phyloP scores from a whole-genome alignment of 2,113 vertebrate genomes.

The Archocentrus centrarchus region DNA sequence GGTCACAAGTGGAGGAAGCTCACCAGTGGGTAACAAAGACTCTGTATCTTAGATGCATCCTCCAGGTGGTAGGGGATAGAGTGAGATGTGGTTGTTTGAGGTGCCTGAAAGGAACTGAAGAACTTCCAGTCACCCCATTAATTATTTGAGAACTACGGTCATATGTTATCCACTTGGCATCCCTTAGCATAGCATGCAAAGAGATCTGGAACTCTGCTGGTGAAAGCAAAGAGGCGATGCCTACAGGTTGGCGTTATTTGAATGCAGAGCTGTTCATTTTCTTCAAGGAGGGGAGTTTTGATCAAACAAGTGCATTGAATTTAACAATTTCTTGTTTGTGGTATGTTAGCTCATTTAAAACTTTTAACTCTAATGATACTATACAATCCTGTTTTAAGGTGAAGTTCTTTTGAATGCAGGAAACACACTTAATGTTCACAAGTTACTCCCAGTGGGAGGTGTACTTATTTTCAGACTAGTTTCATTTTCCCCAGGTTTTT shows the following conservation, averaged over 20 bases:
- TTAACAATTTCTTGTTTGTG: conserved; percentile 34
- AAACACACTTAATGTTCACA: conserved; percentile 27
- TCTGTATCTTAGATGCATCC: conserved; percentile 52
- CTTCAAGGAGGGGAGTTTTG: conserved; percentile 24
- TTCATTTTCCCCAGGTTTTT: conserved; percentile 26
- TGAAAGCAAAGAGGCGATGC: conserved; percentile 11
- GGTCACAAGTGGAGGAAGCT: conserved; percentile 76
- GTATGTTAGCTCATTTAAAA: conserved; percentile 40
- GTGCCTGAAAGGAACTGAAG: conserved; percentile 49
- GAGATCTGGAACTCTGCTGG: conserved; percentile 30
- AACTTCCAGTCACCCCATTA: conserved; percentile 28
- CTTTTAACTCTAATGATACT: conserved; percentile 28
- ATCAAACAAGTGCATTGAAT: conserved; percentile 41
- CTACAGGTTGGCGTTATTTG: conserved; percentile 48
- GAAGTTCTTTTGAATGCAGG: conserved; percentile 38
- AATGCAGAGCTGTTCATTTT: conserved; percentile 43
- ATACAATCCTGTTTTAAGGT: conserved; percentile 36
- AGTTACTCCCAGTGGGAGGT: conserved; percentile 60
- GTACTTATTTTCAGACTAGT: conserved; percentile 34
- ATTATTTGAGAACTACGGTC: conserved; percentile 46
- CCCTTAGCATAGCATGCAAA: conserved; percentile 56
- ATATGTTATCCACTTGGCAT: conserved; percentile 26
- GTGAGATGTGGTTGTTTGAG: conserved; percentile 43
- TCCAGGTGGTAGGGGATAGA: conserved; percentile 5
- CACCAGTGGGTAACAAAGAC: conserved; percentile 62